phyloP scores from a whole-genome alignment of 2,888 invertebrate genomes.

The Drosophila paranaensis region DNA sequence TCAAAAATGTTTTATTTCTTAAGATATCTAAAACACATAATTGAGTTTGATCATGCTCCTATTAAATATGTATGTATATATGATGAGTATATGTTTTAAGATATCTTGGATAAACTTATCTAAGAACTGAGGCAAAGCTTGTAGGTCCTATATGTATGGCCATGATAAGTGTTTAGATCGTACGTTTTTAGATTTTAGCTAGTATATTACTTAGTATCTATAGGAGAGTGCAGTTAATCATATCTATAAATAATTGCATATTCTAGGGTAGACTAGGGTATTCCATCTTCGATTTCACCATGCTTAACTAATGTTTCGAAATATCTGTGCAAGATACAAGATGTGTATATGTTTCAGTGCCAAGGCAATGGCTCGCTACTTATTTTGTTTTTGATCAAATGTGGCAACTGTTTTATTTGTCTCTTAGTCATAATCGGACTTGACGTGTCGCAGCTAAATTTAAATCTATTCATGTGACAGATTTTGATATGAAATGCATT shows the following conservation, averaged over 20 bases:
- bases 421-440: slow-evolving; percentile 63
- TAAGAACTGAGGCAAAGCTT: too few species aligned
- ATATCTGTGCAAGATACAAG: slow-evolving; percentile 8
- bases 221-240: too few species aligned
- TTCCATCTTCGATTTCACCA: background rate
- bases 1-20: background rate
- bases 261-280: slow-evolving; percentile 10
- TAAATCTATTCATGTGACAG: slow-evolving; percentile 64
- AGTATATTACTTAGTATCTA: background rate
- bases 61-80: too few species aligned
- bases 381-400: slow-evolving; percentile 58
- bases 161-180: background rate
- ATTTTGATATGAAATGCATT: slow-evolving; percentile 67
- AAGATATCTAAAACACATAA: background rate
- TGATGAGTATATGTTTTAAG: background rate
- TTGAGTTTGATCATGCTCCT: too few species aligned
- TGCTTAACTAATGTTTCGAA: background rate
- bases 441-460: slow-evolving; percentile 73
- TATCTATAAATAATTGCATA: background rate
- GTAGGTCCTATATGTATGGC: background rate
- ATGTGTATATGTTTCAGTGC: slow-evolving; percentile 38
- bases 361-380: slow-evolving; percentile 44
- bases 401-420: slow-evolving; percentile 57
- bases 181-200: background rate
- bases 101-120: background rate